These are phyloP conservation scores for Heterochromis multidens DNA, from an alignment of 2,113 vertebrate genomes.

Conservation along the genomic window DNA sequence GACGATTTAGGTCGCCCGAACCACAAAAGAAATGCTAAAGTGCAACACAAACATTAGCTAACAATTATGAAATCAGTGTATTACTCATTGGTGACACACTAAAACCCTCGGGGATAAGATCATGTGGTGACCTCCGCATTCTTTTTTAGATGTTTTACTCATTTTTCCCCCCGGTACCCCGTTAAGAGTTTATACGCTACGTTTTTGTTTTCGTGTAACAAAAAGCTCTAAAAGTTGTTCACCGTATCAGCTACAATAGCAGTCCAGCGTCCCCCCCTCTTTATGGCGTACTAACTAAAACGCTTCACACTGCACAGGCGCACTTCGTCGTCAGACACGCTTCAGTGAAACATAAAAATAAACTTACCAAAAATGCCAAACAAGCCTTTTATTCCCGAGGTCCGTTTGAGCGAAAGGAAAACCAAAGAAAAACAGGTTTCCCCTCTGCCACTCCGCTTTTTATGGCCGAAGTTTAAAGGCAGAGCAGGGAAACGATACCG, in stretches of 20 bases:
- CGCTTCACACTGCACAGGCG: conserved; percentile 68
- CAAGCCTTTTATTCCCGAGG: not conserved
- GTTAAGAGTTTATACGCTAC: not conserved
- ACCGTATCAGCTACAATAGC: conserved; percentile 39
- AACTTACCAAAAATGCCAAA: conserved; percentile 69
- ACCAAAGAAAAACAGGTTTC: not conserved
- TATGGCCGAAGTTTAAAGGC: conserved; percentile 45
- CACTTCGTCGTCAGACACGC: conserved; percentile 67
- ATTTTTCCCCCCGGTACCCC: not conserved
- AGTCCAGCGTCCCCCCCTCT: conserved; percentile 31
- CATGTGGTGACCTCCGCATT: not conserved
- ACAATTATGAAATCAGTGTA: conserved; percentile 22
- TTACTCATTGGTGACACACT: conserved; percentile 38
- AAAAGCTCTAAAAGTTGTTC: conserved; percentile 50
- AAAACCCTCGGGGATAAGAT: not conserved
- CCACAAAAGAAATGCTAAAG: conserved; percentile 1
- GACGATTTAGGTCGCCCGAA: not conserved
- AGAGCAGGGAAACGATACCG: conserved; percentile 55
- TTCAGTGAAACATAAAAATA: conserved; percentile 70
- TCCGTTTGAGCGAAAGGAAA: not conserved
- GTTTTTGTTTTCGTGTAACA: not conserved
- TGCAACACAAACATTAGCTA: conserved; percentile 25
- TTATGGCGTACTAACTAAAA: conserved; percentile 76
- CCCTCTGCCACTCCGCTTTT: not conserved
- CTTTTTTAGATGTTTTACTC: not conserved